Conservation (phyloP, 2,888 invertebrate genomes). For the Drosophila fungiperda region DNA sequence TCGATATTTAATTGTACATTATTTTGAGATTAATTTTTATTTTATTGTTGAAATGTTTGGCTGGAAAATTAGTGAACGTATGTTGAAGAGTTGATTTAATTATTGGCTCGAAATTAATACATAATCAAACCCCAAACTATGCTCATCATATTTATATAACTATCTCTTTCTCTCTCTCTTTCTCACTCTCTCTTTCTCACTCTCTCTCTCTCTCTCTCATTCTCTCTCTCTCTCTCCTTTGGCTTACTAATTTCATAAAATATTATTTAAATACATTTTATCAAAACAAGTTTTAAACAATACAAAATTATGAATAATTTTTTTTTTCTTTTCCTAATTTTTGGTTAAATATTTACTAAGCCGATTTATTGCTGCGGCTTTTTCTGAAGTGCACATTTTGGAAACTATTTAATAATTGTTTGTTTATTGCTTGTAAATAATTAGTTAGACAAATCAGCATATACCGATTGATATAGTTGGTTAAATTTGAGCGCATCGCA, state of each 20-base stretch:
- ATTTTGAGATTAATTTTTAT: neutral
- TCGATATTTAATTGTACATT: neutral
- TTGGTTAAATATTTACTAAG: constrained; percentile 2
- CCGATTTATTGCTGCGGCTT: neutral
- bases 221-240: neutral
- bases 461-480: neutral
- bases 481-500: neutral
- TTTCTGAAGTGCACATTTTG: neutral
- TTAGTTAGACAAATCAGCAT: neutral
- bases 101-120: neutral
- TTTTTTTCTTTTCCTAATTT: neutral
- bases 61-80: neutral
- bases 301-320: neutral
- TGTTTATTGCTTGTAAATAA: neutral
- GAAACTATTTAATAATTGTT: neutral
- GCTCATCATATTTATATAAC: neutral
- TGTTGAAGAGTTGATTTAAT: neutral
- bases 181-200: neutral
- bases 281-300: neutral
- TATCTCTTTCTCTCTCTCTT: neutral
- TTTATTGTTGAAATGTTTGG: neutral
- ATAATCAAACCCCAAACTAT: neutral
- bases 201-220: neutral
- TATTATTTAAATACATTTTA: neutral
- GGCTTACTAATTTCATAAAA: neutral